Conservation (phyloP, 2,888 invertebrate species). For the Synanthedon andrenaeformis region DNA sequence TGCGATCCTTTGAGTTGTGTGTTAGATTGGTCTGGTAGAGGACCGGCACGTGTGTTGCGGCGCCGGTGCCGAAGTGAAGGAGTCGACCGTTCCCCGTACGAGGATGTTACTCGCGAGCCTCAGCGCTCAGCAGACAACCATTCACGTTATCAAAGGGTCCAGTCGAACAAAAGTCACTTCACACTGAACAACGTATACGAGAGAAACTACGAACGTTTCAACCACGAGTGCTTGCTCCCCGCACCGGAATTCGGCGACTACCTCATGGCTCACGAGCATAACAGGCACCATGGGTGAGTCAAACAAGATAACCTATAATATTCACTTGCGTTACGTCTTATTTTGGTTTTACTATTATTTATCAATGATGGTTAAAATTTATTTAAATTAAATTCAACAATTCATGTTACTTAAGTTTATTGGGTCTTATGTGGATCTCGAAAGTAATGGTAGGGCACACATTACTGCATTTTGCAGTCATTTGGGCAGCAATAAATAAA, state of each 20-base stretch:
- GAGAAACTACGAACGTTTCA: slow-evolving; percentile 32
- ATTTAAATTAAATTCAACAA: no score
- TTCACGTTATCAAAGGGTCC: slow-evolving; percentile 32
- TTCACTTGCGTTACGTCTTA: neutral
- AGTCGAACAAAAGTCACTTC: slow-evolving; percentile 50
- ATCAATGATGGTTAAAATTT: no score
- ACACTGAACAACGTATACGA: slow-evolving; percentile 40
- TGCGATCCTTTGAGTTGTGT: slow-evolving; percentile 55
- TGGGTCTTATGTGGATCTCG: no score
- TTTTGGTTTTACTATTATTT: neutral
- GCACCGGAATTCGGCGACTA: slow-evolving; percentile 57
- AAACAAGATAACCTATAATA: slow-evolving; percentile 24
- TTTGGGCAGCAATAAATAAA: no score
- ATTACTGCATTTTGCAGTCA: no score
- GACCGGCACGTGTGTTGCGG: slow-evolving; percentile 53
- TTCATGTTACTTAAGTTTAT: no score
- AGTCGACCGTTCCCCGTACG: slow-evolving; percentile 59
- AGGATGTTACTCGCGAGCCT: slow-evolving; percentile 48
- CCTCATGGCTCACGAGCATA: slow-evolving; percentile 51
- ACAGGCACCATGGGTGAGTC: slow-evolving; percentile 42
- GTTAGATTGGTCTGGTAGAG: slow-evolving; percentile 40
- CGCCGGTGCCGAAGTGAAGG: slow-evolving; percentile 66
- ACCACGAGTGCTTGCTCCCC: slow-evolving; percentile 51
- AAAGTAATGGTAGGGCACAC: no score
- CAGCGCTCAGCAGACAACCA: slow-evolving; percentile 38